phyloP scores from a whole-genome alignment of 2,113 vertebrate species.

The Ciconia maguari region DNA sequence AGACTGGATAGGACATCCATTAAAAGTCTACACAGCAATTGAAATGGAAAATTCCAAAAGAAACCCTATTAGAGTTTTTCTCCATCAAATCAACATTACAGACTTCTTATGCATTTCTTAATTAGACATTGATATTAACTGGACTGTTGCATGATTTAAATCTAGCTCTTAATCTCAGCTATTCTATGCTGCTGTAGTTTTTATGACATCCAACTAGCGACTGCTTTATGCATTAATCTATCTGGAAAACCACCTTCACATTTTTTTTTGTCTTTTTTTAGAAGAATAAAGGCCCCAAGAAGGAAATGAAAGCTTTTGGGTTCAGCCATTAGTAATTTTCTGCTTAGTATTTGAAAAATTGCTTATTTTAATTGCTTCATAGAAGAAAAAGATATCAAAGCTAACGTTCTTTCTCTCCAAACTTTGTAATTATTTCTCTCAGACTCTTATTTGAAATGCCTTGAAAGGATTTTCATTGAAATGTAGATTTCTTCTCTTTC shows the following conservation, averaged over 20 bases:
- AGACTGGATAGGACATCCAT: constrained; percentile 41
- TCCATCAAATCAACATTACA: constrained; percentile 69
- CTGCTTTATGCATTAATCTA: constrained; percentile 66
- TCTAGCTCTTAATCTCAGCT: constrained; percentile 69
- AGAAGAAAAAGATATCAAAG: constrained; percentile 76
- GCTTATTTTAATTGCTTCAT: constrained; percentile 71
- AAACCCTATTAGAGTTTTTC: constrained; percentile 62
- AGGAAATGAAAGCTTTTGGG: constrained; percentile 70
- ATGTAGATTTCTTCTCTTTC: constrained; percentile 66
- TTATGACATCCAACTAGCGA: constrained; percentile 64
- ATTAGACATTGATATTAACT: constrained; percentile 70
- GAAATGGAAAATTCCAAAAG: constrained; percentile 67
- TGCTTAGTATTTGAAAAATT: constrained; percentile 73
- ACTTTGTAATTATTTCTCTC: constrained; percentile 75
- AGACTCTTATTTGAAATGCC: constrained; percentile 69
- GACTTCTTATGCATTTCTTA: constrained; percentile 73
- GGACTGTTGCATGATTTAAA: constrained; percentile 66
- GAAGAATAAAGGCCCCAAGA: constrained; percentile 66
- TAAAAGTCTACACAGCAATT: constrained; percentile 48
- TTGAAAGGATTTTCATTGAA: constrained; percentile 72
- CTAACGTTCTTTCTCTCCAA: constrained; percentile 71
- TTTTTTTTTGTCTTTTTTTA: constrained; percentile 65
- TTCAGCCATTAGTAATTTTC: constrained; percentile 71
- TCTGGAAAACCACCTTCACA: constrained; percentile 69
- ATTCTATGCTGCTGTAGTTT: constrained; percentile 67